Base-by-base conservation (phyloP, 2,888 invertebrate species). In the Lydus trimaculatus region DNA sequence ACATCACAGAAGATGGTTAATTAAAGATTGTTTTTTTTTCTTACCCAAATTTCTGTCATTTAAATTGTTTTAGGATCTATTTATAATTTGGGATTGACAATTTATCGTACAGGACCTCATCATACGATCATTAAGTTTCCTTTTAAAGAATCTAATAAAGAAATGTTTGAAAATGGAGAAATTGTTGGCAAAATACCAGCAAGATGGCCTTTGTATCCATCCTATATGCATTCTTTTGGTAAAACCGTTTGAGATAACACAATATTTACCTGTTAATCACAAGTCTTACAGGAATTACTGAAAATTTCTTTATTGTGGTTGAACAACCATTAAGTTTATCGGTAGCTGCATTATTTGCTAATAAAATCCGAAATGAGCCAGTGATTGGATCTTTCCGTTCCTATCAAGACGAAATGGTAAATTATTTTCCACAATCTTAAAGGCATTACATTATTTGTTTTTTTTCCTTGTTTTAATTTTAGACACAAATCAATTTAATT, bases 211-310 rank as follows among this genome's bases (percentile, higher is more conserved):
- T 85, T 95, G 52, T 90, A 94, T 85, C 94, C 95, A 0, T 90
- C 93, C 0, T 98, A 98, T 81, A 96, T 96, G 94, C 98, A 98
- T 81, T 94, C 95, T 2, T 98, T 97, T 84, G 96, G 85, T 85
- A 43, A 17, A 43, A n/a, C n/a, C n/a, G n/a, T n/a, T n/a, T n/a
- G n/a, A n/a, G n/a, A n/a, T n/a, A n/a, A 43, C 17, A n/a, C n/a
- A n/a, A n/a, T n/a, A n/a, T n/a, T n/a, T n/a, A n/a, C n/a, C n/a
- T n/a, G n/a, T n/a, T n/a, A n/a, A n/a, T 43, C 17, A 36, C 6
- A 15, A 15, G 6, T 43, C 2, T 43, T 43, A 1, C 11, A 43
- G 43, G 43, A n/a, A 88, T 97, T 72, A 96, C 97, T 0, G 91
- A 94, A 60, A 92, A 95, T 79, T 97, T 92, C 84, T 95, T 93